Evolutionary conservation across 2,888 invertebrate species (phyloP).

Genomic region (Netelia melanura): DNA sequence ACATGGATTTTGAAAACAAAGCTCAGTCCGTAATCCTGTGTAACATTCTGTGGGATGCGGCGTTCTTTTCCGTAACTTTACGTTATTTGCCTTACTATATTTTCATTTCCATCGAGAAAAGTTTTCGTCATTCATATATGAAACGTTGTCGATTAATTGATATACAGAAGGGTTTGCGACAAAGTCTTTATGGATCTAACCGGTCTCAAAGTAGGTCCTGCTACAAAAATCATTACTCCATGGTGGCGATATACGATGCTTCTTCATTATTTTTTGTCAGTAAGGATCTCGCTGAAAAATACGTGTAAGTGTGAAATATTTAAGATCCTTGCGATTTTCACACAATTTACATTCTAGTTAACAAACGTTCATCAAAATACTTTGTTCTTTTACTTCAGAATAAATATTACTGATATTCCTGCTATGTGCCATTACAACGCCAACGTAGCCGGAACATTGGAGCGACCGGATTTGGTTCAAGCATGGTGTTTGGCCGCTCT

Average conservation of each 20-base stretch:
- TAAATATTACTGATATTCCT: constrained; percentile 81
- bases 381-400: constrained; percentile 72
- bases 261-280: constrained; percentile 92
- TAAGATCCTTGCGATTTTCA: constrained; percentile 14
- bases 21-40: no score
- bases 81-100: no score
- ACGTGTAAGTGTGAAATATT: constrained; percentile 87
- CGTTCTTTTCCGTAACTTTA: no score
- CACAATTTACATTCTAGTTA: constrained; percentile 8
- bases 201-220: constrained; percentile 77
- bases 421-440: constrained; percentile 94
- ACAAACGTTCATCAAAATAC: background rate
- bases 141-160: constrained; percentile 6
- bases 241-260: constrained; percentile 91
- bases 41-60: no score
- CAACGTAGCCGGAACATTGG: constrained; percentile 89
- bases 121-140: background rate
- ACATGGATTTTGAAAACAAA: no score
- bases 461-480: constrained; percentile 93
- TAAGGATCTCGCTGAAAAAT: constrained; percentile 93
- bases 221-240: constrained; percentile 85
- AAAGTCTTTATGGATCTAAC: constrained; percentile 75
- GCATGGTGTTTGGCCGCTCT: constrained; percentile 95
- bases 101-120: background rate
- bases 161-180: constrained; percentile 77